These are phyloP conservation scores for Rostratula benghalensis DNA, from an alignment of 2,113 vertebrate species.

Conservation along the genomic window DNA sequence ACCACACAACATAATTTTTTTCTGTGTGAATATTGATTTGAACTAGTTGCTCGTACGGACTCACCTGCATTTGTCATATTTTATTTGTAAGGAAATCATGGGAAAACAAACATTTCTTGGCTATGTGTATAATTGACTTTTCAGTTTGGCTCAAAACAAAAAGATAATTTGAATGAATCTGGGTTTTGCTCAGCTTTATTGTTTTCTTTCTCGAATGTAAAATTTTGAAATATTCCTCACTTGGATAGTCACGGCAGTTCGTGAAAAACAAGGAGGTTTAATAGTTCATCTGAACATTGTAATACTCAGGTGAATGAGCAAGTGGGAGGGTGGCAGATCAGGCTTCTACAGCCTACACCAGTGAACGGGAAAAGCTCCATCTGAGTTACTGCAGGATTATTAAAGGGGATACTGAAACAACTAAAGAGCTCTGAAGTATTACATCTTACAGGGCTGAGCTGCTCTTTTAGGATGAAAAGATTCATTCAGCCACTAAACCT, in stretches of 20 bases:
- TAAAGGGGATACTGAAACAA: background rate
- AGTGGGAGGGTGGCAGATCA: background rate
- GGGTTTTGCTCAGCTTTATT: background rate
- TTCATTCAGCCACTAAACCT: background rate
- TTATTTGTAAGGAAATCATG: background rate
- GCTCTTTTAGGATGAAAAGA: background rate
- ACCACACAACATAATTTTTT: background rate
- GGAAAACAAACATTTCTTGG: background rate
- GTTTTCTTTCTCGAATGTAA: background rate
- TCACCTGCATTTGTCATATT: background rate
- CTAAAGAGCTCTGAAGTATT: background rate
- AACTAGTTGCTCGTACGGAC: background rate
- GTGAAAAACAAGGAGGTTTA: background rate
- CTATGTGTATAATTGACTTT: background rate
- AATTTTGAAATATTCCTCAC: background rate
- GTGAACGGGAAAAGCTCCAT: background rate
- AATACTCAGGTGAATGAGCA: background rate
- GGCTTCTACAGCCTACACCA: background rate
- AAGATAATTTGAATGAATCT: background rate
- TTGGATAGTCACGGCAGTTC: background rate
- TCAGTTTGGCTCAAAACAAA: background rate
- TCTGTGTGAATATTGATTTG: background rate
- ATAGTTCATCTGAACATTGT: background rate
- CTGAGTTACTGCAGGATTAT: background rate
- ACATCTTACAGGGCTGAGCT: background rate